phyloP scores from a whole-genome alignment of 2,113 vertebrate genomes.

The Siniperca chuatsi region DNA sequence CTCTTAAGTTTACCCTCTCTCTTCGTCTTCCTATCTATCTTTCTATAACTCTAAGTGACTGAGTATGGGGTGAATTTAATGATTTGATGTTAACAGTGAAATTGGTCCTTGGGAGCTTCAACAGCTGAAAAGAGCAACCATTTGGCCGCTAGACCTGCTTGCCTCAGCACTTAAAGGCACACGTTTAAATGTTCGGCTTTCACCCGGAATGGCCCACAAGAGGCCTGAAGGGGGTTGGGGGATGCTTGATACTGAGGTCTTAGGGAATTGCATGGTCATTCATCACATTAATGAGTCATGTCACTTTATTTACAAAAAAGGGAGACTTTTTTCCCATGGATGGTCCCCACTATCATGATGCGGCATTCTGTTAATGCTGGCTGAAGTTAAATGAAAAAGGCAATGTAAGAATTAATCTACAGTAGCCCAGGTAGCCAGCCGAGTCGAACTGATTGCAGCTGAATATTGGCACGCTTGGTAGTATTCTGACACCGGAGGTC shows the following conservation, averaged over 20 bases:
- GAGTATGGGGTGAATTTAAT: slow-evolving; percentile 71
- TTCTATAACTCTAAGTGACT: slow-evolving; percentile 57
- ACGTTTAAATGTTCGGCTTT: slow-evolving; percentile 73
- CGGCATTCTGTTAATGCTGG: slow-evolving; percentile 51
- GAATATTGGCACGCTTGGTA: not conserved
- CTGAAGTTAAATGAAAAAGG: slow-evolving; percentile 57
- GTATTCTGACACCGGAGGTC: slow-evolving; percentile 31
- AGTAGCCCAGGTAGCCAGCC: slow-evolving; percentile 37
- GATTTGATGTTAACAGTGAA: slow-evolving; percentile 78
- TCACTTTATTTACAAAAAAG: slow-evolving; percentile 77
- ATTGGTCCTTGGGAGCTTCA: slow-evolving; percentile 70
- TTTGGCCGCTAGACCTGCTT: slow-evolving; percentile 74
- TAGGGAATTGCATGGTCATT: slow-evolving; percentile 69
- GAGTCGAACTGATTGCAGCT: slow-evolving; percentile 27
- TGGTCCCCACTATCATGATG: slow-evolving; percentile 48
- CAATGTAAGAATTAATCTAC: slow-evolving; percentile 37
- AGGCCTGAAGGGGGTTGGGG: slow-evolving; percentile 45
- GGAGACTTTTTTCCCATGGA: slow-evolving; percentile 34
- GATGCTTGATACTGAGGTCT: slow-evolving; percentile 50
- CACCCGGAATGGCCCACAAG: slow-evolving; percentile 69
- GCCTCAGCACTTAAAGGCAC: slow-evolving; percentile 78
- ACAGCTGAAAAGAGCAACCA: slow-evolving; percentile 63
- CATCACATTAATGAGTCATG: slow-evolving; percentile 81
- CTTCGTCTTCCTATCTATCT: slow-evolving; percentile 41
- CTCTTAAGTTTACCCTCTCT: slow-evolving; percentile 26